Conservation (phyloP, 1,140 invertebrate species). For the Scaptomyza pallida region DNA sequence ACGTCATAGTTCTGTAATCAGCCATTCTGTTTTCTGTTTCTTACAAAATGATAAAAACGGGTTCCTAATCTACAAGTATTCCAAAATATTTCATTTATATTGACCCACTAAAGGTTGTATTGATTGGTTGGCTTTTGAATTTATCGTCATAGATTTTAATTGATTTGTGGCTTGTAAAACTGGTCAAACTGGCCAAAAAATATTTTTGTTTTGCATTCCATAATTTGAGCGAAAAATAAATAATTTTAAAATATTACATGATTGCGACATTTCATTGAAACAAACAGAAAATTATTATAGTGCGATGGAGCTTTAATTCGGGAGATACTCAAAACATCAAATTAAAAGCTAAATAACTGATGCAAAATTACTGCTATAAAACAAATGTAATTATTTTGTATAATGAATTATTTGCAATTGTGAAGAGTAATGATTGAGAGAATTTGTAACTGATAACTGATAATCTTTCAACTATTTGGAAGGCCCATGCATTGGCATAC, state of each 20-base stretch:
- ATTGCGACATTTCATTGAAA: too few relatives aligned
- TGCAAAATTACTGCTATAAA: too few relatives aligned
- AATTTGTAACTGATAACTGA: too few relatives aligned
- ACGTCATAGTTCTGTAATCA: not conserved
- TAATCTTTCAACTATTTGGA: not conserved
- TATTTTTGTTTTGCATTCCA: not conserved
- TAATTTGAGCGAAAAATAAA: not conserved
- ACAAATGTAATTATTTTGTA: too few relatives aligned
- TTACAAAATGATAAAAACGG: conserved; percentile 23
- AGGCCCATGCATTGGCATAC: conserved; percentile 84
- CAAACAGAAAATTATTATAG: too few relatives aligned
- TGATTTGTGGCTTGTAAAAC: conserved; percentile 1
- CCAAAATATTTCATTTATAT: not conserved
- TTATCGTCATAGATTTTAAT: not conserved
- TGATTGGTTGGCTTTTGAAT: conserved; percentile 2
- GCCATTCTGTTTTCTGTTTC: not conserved
- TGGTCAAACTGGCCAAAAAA: conserved; percentile 2
- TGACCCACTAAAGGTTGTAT: not conserved
- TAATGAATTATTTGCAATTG: too few relatives aligned
- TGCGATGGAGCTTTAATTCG: too few relatives aligned
- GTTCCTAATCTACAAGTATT: not conserved
- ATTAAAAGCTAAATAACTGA: too few relatives aligned
- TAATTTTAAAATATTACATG: too few relatives aligned
- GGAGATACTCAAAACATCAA: too few relatives aligned
- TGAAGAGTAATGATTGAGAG: too few relatives aligned